These are phyloP conservation scores for Colletes gigas DNA, from an alignment of 1,140 invertebrate genomes.

Conservation along the genomic window DNA sequence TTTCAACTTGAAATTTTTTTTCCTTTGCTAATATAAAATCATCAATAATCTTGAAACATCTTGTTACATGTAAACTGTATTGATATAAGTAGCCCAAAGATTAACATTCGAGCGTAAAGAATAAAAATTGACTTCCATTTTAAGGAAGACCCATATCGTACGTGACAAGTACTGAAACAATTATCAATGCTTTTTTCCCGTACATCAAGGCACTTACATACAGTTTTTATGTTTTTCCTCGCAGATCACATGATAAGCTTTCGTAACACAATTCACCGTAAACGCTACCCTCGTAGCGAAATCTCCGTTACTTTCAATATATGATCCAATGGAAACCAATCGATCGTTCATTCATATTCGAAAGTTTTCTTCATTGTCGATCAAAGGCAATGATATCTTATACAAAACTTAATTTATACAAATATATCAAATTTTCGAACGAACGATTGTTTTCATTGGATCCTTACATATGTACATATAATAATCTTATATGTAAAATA, in stretches of 20 bases:
- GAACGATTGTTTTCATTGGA: neutral
- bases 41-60: neutral
- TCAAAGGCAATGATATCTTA: neutral
- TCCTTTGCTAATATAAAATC: neutral
- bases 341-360: neutral
- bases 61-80: neutral
- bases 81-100: neutral
- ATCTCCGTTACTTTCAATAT: constrained; percentile 4
- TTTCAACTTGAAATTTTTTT: neutral
- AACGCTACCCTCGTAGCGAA: neutral
- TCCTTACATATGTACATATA: neutral
- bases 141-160: constrained; percentile 12
- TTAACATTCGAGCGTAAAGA: constrained; percentile 13
- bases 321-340: neutral
- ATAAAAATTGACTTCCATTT: neutral
- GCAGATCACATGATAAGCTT: constrained; percentile 29
- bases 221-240: constrained; percentile 5
- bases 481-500: constrained; percentile 44
- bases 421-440: neutral
- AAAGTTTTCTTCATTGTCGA: neutral
- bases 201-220: constrained; percentile 54
- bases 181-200: constrained; percentile 10
- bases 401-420: neutral
- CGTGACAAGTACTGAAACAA: neutral
- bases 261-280: neutral